These are phyloP conservation scores for Perodicticus potto DNA, from an alignment of 2,797 vertebrate species.

Conservation along the genomic window DNA sequence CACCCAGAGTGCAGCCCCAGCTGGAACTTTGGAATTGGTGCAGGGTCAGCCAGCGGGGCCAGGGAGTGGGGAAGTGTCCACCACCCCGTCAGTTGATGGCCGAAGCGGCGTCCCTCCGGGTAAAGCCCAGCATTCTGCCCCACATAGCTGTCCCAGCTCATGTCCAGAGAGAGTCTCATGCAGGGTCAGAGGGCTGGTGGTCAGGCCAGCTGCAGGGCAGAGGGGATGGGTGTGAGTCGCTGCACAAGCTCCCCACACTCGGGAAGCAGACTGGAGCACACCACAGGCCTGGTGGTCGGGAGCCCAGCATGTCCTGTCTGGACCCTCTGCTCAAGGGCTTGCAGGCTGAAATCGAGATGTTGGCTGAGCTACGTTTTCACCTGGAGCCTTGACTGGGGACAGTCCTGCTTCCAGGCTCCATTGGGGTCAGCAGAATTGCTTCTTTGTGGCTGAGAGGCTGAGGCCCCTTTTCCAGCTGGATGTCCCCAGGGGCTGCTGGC, in stretches of 20 bases:
- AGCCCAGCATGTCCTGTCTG: too few relatives aligned
- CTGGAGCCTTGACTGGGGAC: not conserved
- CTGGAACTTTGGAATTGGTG: too few relatives aligned
- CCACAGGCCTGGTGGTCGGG: not conserved
- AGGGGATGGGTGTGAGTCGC: not conserved
- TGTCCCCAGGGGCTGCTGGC: not conserved
- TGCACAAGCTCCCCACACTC: not conserved
- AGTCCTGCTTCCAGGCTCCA: not conserved
- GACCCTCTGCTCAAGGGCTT: not conserved
- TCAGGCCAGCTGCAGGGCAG: not conserved
- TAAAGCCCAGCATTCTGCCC: not conserved
- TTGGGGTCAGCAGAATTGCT: not conserved
- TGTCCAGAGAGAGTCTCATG: not conserved
- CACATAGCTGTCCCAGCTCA: not conserved
- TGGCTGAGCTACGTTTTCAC: not conserved
- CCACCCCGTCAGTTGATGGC: not conserved
- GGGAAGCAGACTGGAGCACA: not conserved
- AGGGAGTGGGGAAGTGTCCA: not conserved
- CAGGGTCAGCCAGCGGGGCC: fast-evolving
- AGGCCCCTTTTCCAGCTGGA: not conserved
- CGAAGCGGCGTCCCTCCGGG: not conserved
- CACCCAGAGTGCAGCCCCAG: not conserved
- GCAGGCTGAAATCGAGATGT: not conserved
- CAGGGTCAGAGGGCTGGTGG: not conserved
- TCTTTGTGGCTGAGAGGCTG: not conserved